phyloP scores from a whole-genome alignment of 2,797 vertebrate species.

The Enteromius unitaeniatus region DNA sequence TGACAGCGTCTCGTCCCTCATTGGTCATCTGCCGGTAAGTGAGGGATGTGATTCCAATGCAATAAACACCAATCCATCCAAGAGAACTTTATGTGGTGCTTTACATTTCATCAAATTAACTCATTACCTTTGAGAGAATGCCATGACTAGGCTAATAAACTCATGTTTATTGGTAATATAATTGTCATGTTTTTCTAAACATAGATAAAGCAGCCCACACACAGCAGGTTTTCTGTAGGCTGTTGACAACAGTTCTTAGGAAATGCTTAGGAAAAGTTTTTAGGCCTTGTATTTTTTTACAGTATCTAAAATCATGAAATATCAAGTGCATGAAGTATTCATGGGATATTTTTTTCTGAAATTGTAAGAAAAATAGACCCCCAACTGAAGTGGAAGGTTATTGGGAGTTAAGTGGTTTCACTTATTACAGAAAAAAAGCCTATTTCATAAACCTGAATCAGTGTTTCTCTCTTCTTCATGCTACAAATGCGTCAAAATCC shows the following conservation, averaged over 20 bases:
- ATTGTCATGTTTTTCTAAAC: slow-evolving; percentile 30
- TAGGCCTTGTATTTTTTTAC: neutral
- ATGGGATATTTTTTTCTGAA: neutral
- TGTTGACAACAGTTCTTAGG: neutral
- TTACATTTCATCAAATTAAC: neutral
- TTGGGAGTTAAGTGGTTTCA: neutral
- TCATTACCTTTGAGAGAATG: slow-evolving; percentile 11
- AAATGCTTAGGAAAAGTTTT: neutral
- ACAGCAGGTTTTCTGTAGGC: slow-evolving; percentile 54
- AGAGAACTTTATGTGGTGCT: neutral
- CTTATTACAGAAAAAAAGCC: neutral
- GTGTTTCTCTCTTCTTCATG: neutral
- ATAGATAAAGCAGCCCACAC: slow-evolving; percentile 26
- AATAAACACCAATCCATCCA: neutral
- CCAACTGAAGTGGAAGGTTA: neutral
- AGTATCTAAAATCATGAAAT: slow-evolving; percentile 7
- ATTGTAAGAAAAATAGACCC: neutral
- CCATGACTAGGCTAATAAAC: neutral
- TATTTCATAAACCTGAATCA: slow-evolving; percentile 7
- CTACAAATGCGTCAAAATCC: neutral
- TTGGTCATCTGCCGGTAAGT: slow-evolving; percentile 95
- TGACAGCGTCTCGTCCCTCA: slow-evolving; percentile 87
- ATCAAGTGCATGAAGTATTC: neutral
- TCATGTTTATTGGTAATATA: slow-evolving; percentile 42
- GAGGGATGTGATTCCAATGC: neutral